Conservation (phyloP, 1,140 invertebrate genomes). For the Adoxophyes honmai region DNA sequence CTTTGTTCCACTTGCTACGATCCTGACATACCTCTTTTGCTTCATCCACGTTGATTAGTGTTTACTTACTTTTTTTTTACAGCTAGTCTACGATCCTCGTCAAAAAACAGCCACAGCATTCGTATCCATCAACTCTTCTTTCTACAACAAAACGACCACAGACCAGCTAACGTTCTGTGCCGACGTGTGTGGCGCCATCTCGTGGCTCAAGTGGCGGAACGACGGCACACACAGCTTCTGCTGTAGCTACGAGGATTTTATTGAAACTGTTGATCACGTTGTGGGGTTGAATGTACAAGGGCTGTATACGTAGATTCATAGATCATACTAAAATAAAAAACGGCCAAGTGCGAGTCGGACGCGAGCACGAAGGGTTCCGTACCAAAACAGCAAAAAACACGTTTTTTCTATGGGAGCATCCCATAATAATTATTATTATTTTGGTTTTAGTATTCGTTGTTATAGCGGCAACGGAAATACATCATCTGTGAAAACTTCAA, state of each 20-base stretch:
- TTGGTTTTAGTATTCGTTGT: too few species aligned
- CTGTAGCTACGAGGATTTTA: conserved; percentile 46
- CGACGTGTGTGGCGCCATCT: conserved; percentile 39
- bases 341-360: too few species aligned
- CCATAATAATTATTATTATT: too few species aligned
- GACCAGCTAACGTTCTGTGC: conserved; percentile 40
- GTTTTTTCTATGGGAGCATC: too few species aligned
- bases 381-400: too few species aligned
- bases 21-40: too few species aligned
- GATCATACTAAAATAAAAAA: too few species aligned
- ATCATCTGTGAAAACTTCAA: too few species aligned
- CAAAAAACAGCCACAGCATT: conserved; percentile 38
- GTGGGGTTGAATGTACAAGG: conserved; percentile 36
- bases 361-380: too few species aligned
- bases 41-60: too few species aligned
- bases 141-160: conserved; percentile 38
- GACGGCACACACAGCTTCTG: conserved; percentile 61
- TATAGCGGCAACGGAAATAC: too few species aligned
- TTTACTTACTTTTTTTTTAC: conserved; percentile 24
- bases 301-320: conserved; percentile 38
- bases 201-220: conserved; percentile 54
- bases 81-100: conserved; percentile 46
- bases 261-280: conserved; percentile 30
- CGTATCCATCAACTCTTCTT: conserved; percentile 55
- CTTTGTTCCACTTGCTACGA: too few species aligned